Percentiles rank a stretch among this genome's conserved stretches.
phyloP scores from a whole-genome alignment of 2,797 vertebrate genomes.

The Gallirallus australis region DNA sequence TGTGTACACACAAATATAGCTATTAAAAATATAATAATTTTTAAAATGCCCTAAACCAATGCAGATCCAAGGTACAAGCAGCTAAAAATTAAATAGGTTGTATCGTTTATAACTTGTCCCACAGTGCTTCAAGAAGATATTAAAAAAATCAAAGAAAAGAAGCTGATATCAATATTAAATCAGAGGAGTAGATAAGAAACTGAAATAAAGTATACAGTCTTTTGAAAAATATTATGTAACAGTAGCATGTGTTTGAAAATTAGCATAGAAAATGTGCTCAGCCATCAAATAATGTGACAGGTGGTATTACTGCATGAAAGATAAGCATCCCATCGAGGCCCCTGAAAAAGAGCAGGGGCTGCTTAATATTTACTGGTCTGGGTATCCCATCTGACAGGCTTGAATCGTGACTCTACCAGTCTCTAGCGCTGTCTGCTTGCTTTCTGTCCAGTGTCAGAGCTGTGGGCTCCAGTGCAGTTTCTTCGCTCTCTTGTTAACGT shows the following conservation, averaged over 20 bases:
- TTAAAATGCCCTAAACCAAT: not conserved
- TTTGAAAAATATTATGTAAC: not conserved
- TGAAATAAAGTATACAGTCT: not conserved
- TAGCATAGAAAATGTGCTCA: not conserved
- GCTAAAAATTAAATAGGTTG: not conserved
- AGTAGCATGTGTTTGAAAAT: not conserved
- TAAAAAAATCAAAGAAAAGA: not conserved
- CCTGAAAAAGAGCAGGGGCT: not conserved
- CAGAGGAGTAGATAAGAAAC: not conserved
- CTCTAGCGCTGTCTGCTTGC: not conserved
- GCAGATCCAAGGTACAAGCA: not conserved
- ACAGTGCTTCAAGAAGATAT: not conserved
- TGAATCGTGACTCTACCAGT: rapidly evolving
- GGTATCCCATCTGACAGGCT: not conserved
- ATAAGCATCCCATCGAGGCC: not conserved
- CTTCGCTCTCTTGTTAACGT: not conserved
- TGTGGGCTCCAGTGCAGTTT: not conserved
- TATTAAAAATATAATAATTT: not conserved
- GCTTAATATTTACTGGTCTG: not conserved
- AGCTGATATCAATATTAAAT: not conserved
- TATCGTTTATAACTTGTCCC: not conserved
- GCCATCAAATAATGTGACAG: not conserved
- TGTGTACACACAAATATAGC: not conserved
- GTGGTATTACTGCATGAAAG: not conserved
- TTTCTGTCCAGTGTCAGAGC: not conserved